Conservation (phyloP, 2,888 invertebrate genomes). For the Caenorhabditis panamensis region DNA sequence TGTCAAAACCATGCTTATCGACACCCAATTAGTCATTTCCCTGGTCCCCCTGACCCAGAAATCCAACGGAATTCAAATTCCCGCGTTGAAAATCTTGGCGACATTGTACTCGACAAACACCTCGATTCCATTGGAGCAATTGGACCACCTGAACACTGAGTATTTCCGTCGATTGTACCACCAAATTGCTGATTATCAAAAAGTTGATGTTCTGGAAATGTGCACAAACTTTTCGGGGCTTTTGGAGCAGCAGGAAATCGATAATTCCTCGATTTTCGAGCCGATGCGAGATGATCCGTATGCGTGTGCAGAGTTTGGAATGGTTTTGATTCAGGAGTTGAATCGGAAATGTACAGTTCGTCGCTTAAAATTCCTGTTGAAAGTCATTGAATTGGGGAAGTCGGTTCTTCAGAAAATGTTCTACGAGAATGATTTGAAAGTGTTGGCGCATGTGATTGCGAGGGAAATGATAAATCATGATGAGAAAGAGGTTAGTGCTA, state of each 20-base stretch:
- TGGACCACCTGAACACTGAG: slow-evolving; percentile 54
- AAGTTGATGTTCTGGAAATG: slow-evolving; percentile 32
- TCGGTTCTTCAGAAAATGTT: slow-evolving; percentile 55
- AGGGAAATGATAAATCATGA: slow-evolving; percentile 60
- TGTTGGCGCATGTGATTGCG: slow-evolving; percentile 58
- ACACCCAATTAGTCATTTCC: slow-evolving; percentile 53
- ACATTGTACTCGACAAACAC: slow-evolving; percentile 41
- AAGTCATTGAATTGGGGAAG: slow-evolving; percentile 40
- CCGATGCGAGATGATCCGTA: slow-evolving; percentile 46
- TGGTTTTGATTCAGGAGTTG: slow-evolving; percentile 48
- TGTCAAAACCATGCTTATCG: slow-evolving; percentile 43
- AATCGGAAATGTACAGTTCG: slow-evolving; percentile 55
- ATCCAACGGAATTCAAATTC: slow-evolving; percentile 47
- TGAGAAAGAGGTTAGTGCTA: slow-evolving; percentile 48
- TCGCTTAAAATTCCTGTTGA: slow-evolving; percentile 27
- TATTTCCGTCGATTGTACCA: slow-evolving; percentile 48
- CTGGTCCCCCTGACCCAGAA: slow-evolving; percentile 53
- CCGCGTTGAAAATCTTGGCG: slow-evolving; percentile 43
- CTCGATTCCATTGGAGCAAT: slow-evolving; percentile 57
- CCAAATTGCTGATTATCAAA: slow-evolving; percentile 31
- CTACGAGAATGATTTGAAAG: slow-evolving; percentile 68
- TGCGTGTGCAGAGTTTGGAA: slow-evolving; percentile 43
- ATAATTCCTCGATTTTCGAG: slow-evolving; percentile 22
- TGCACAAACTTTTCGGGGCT: slow-evolving; percentile 32
- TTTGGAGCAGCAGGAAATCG: slow-evolving; percentile 9